Evolutionary conservation across 2,888 invertebrate species (phyloP).

Genomic region (Linyphia triangularis): DNA sequence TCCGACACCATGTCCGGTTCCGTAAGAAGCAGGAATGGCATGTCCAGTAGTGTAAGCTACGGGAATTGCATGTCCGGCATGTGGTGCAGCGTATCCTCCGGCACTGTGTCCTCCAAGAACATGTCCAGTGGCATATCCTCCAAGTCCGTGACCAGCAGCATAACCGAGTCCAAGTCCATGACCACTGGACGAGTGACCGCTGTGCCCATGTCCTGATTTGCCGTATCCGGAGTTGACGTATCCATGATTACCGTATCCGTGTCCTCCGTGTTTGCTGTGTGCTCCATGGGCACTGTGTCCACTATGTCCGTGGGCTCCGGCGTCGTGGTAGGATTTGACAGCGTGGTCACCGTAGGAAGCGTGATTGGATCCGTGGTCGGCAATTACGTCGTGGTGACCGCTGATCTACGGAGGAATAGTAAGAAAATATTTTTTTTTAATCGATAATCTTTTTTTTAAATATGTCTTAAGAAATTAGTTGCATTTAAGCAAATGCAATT

Average conservation of each 20-base stretch:
- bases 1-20: slow-evolving; percentile 22
- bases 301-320: slow-evolving; percentile 41
- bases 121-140: neutral
- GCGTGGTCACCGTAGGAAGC: slow-evolving; percentile 49
- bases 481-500: too few species aligned
- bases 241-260: slow-evolving; percentile 55
- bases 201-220: slow-evolving; percentile 7
- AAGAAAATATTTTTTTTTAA: too few species aligned
- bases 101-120: neutral
- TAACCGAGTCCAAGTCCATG: slow-evolving; percentile 40
- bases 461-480: too few species aligned
- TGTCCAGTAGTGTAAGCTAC: neutral
- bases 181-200: neutral
- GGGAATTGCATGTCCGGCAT: neutral
- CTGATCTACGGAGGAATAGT: too few species aligned
- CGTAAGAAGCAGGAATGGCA: neutral
- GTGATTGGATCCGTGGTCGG: slow-evolving; percentile 48
- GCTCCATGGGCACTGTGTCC: slow-evolving; percentile 56
- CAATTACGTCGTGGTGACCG: slow-evolving; percentile 60
- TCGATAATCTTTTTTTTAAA: too few species aligned
- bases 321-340: slow-evolving; percentile 58
- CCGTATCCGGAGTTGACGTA: slow-evolving; percentile 50
- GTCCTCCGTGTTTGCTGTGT: slow-evolving; percentile 49
- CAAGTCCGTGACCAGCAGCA: slow-evolving; percentile 21
- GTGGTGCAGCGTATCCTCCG: neutral